Evolutionary conservation across 2,797 vertebrate genomes (phyloP).

Genomic region (Naso thynnoides): DNA sequence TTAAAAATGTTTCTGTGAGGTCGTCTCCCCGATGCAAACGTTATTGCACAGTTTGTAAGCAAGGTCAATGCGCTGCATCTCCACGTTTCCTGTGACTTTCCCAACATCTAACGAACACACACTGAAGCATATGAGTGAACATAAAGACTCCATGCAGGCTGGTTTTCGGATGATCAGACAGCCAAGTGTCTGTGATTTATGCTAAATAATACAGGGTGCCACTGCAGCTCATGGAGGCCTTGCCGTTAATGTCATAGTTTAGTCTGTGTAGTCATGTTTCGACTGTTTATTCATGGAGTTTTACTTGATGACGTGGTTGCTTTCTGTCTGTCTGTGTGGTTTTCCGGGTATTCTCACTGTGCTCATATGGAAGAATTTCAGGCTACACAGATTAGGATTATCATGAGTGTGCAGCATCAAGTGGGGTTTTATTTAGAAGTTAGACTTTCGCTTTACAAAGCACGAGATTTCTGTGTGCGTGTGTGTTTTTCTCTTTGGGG

Average conservation of each 20-base stretch:
- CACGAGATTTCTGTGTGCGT: background rate
- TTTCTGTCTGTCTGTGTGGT: slow-evolving; percentile 27
- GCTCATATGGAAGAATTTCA: slow-evolving; percentile 15
- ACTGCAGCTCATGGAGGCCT: slow-evolving; percentile 1
- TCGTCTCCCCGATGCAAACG: slow-evolving; percentile 21
- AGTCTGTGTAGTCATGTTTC: slow-evolving; percentile 43
- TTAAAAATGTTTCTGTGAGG: slow-evolving; percentile 53
- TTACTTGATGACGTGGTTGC: slow-evolving; percentile 32
- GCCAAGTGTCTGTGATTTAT: background rate
- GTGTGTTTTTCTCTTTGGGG: background rate
- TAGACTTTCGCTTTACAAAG: slow-evolving; percentile 29
- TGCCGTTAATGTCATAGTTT: slow-evolving; percentile 28
- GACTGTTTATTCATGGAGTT: slow-evolving; percentile 39
- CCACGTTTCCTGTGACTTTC: slow-evolving; percentile 10
- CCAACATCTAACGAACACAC: background rate
- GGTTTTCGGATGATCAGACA: background rate
- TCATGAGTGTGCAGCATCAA: slow-evolving; percentile 7
- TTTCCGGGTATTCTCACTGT: slow-evolving; percentile 19
- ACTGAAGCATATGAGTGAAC: background rate
- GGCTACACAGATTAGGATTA: slow-evolving; percentile 43
- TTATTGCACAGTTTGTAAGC: slow-evolving; percentile 14
- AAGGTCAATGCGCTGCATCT: slow-evolving; percentile 3
- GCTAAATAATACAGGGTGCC: slow-evolving; percentile 4
- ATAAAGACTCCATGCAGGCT: rapidly evolving
- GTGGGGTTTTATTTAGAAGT: slow-evolving; percentile 27